Conservation (phyloP, 2,888 invertebrate species). For the Cartodere bifasciata region DNA sequence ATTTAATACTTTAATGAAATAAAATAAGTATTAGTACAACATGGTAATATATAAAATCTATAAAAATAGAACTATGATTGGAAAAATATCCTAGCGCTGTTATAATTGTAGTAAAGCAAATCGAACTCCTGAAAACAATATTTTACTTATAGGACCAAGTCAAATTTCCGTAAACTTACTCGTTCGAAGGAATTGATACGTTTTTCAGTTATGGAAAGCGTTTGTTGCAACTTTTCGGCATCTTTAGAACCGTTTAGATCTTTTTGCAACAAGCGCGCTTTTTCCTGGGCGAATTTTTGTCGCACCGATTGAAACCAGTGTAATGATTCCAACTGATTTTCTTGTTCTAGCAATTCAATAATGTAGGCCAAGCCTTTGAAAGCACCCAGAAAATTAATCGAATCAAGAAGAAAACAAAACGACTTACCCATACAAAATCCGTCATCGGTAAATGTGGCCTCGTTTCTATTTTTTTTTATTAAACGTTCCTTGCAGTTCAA, state of each 20-base stretch:
- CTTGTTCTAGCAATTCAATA: slow-evolving; percentile 77
- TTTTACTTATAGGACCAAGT: slow-evolving; percentile 2
- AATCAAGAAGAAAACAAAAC: neutral
- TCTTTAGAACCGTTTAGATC: slow-evolving; percentile 40
- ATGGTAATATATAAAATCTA: slow-evolving; percentile 1
- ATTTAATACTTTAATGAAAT: no score
- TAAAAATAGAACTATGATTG: slow-evolving; percentile 20
- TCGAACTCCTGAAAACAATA: slow-evolving; percentile 66
- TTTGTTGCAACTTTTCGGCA: slow-evolving; percentile 87
- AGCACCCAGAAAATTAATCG: neutral
- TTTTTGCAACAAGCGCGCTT: slow-evolving; percentile 41
- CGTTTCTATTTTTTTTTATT: slow-evolving; percentile 76
- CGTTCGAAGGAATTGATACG: slow-evolving; percentile 61
- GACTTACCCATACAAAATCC: slow-evolving; percentile 90
- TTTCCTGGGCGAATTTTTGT: slow-evolving; percentile 56
- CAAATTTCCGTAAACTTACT: slow-evolving; percentile 28
- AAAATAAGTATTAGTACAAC: neutral
- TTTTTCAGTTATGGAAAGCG: slow-evolving; percentile 77
- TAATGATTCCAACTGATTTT: slow-evolving; percentile 71
- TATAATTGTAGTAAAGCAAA: slow-evolving; percentile 79
- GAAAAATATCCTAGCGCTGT: slow-evolving; percentile 92
- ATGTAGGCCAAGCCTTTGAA: slow-evolving; percentile 71
- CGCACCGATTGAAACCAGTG: slow-evolving; percentile 91
- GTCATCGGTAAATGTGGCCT: slow-evolving; percentile 92
- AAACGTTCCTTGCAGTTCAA: slow-evolving; percentile 85